Conservation (phyloP, 2,797 vertebrate species). For the Enteromius trimaculatus region DNA sequence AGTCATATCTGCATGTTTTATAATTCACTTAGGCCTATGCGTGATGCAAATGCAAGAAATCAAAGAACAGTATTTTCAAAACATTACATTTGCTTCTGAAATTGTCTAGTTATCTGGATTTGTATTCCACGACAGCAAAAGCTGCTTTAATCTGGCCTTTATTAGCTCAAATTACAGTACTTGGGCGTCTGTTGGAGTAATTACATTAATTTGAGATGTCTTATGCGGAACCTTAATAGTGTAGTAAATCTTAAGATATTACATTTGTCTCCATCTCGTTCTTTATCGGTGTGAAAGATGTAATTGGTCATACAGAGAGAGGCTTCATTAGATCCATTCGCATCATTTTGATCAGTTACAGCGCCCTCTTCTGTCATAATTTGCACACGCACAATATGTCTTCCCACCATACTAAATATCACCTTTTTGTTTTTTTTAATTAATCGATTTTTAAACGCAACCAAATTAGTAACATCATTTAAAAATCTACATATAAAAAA, state of each 20-base stretch:
- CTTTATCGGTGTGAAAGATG: neutral
- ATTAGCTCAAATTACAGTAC: neutral
- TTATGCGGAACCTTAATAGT: neutral
- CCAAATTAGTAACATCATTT: neutral
- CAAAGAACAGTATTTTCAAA: neutral
- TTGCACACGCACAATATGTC: neutral
- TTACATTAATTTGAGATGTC: neutral
- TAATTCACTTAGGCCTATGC: slow-evolving; percentile 17
- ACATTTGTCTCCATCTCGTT: neutral
- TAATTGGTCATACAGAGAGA: neutral
- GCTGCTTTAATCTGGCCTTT: neutral
- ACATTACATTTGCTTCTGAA: neutral
- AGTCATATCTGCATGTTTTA: neutral
- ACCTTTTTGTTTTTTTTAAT: no score
- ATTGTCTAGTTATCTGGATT: neutral
- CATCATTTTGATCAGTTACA: neutral
- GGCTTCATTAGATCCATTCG: neutral
- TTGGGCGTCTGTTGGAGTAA: neutral
- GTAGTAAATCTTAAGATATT: neutral
- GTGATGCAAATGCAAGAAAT: neutral
- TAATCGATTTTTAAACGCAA: neutral
- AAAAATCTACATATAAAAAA: neutral
- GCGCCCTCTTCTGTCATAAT: slow-evolving; percentile 7
- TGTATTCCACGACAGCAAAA: neutral
- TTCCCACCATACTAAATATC: neutral